Base-by-base conservation (phyloP, 1,140 invertebrate species). In the Formica exsecta region DNA sequence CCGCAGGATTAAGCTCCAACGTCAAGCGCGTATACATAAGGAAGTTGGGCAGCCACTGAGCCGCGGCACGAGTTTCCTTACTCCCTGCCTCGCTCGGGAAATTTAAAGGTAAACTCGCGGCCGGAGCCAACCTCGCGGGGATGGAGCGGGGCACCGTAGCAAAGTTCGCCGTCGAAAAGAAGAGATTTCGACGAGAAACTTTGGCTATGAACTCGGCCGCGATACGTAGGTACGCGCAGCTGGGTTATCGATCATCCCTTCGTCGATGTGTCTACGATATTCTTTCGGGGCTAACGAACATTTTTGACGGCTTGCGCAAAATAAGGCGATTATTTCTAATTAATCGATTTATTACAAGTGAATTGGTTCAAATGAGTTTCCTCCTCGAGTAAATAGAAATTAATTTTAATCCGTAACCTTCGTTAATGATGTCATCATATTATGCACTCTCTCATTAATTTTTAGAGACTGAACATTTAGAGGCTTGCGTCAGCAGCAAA, bases 21-120 rank as follows among this genome's bases (percentile, higher is more conserved):
- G 61, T 74, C 64, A 68, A 83, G 66, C 51, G 38, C 85, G 44
- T 79, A 73, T 36, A 70, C 29, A 51, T 51, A 73, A 41, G 13
- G 54, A 83, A 89, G 83, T 79, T 75, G 59, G 85, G 44, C 44
- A 38, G 65, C 66, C 74, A 68, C 74, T 75, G 86, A 87, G 64
- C 59, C 75, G 54, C 54, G 41, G 41, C 44, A 22, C 59, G 54
- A 25, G 54, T 19, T 59, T 57, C 38, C 48, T 84, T 32, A 57
- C 36, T 25, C 36, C n/a, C 32, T 83, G 68, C 79, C 32, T 70
- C 11, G 65, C 79, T 74, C 41, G 79, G 29, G 19, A 77, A 88
- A 88, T 88, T 86, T 88, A 66, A 85, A 86, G 81, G 87, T 77
- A 48, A 89, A 85, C 57, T 86, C 61, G 66, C 36, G 61, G 70